Base-by-base conservation (phyloP, 2,888 invertebrate genomes). In the Selenia dentaria region DNA sequence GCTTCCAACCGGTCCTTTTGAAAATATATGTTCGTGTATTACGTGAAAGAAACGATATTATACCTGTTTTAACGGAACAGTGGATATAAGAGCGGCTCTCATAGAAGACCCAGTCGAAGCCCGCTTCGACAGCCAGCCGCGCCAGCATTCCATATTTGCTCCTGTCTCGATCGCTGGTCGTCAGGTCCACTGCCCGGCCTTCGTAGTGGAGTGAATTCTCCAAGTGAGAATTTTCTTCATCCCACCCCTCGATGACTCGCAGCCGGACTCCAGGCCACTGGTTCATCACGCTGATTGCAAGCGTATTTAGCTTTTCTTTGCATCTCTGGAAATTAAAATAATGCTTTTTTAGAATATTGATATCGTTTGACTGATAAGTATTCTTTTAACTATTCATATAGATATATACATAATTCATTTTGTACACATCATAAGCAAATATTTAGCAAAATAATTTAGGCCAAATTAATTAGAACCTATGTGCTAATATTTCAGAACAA, bases 91-190 rank as follows among this genome's bases (percentile, higher is more conserved):
- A 95, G 62, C 97, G 93, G 78, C 97, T 96, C 86, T 98, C 98
- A 81, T 98, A 99, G 92, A 96, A 98, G 54, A 99, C 99, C 98
- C 98, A 99, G 92, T 99, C 98, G 92, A 99, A 99, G 70, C 98
- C 98, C 14, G 98, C 98, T 83, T 98, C 98, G 49, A 98, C 97
- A 0, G 99, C 99, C 43, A 99, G 92, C 51, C 98, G 92, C 31
- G 98, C 99, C 72, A 99, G 92, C 97, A 98, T 97, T 60, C 98
- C 98, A 86, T 98, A 96, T 91, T 98, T 98, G 81, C 96, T 93
- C 50, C 96, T 93, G 88, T 98, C 98, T 41, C 96, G 92, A 92
- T 98, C 98, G 61, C 96, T 96, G 64, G 98, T 98, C 56, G 97
- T 97, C 70, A 99, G 95, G 92, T 98, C 98, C 54, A 99, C 98